Base-by-base conservation (phyloP, 2,113 vertebrate species). In the Microcebus lehilahytsara region DNA sequence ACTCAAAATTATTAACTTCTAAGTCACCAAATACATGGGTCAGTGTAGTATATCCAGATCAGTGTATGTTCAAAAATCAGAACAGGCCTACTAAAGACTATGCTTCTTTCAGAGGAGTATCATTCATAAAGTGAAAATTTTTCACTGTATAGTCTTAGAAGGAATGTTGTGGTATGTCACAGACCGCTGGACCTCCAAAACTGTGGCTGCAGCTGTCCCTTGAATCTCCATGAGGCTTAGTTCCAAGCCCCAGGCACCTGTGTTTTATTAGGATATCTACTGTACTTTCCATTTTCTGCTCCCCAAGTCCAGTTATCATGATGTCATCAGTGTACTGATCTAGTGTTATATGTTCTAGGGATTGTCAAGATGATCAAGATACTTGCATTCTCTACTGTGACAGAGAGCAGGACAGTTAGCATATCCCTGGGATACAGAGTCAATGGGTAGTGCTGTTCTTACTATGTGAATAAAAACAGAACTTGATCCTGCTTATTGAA, bases 381-480 rank as follows among this genome's bases (percentile, higher is more conserved):
- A 46, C 1, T 27, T 87, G 23, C 23, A 62, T 64, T 46, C 13
- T 93, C 20, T 75, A 25, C 23, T 89, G 56, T 60, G 42, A 80
- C 27, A 84, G 7, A 92, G 8, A 91, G 5, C 12, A 77, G 51
- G 10, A 51, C 2, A 64, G 9, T 87, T 53, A 86, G 23, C 0
- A 40, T 40, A 56, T 46, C 37, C 11, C 22, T 85, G 17, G 56
- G 0, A 11, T 56, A 85, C n/a, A 56, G 23, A 94, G 42, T 75
- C 60, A 71, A 75, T 37, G 23, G 22, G 17, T 85, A 46, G 62
- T 79, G 23, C 37, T 23, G 9, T 75, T 94, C 27, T 92, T 75
- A 83, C 16, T n/a, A 66, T 84, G 22, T 95, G 19, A 92, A 92
- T 69, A 92, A 95, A 89, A 92, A 67, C 3, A 11, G 72, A 97